Evolutionary conservation across 2,888 invertebrate species (phyloP), one percentile per base, ranked within the genome.

Genomic region (Scotopteryx bipunctaria): DNA sequence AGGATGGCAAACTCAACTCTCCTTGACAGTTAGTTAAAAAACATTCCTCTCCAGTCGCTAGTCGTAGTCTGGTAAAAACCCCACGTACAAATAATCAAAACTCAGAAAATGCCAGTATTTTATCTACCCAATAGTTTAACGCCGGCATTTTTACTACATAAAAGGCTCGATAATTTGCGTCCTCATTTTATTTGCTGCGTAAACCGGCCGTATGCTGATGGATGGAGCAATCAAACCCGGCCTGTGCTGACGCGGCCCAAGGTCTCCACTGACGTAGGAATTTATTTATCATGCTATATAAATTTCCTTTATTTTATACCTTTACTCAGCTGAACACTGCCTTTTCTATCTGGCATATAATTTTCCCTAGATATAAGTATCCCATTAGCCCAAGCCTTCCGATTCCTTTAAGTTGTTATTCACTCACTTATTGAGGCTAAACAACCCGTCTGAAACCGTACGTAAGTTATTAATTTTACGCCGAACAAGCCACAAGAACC

Each of bases 201-300:
- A 70, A 76, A 81, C 71, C 68, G 69, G 64, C 68, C 67, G 60
- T 65, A 61, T 49, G 66, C 71, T 84, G 86, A 87, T 86, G 77
- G 83, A 88, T 87, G 83, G 83, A 82, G 83, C 84, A 84, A 87
- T 87, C 86, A 83, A 75, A 71, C 77, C 79, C 81, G 71, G 70
- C 76, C 59, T 76, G 60, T 78, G 86, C 87, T 88, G 86, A 87
- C 86, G 76, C 71, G 74, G 78, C 73, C 73, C 68, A 76, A 71
- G 72, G 69, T 68, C 76, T 69, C 61, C 59, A 72, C 76, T 71
- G 71, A 70, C 71, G 70, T 68, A 69, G 73, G 77, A 78, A 84
- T 86, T 86, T 88, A 86, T 86, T 80, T 83, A 85, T 85, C 73
- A 78, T 79, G 77, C 69, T 80, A 66, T 78, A 78, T 86, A 84